Base-by-base conservation (phyloP, 1,140 invertebrate genomes). In the Latrodectus geometricus region DNA sequence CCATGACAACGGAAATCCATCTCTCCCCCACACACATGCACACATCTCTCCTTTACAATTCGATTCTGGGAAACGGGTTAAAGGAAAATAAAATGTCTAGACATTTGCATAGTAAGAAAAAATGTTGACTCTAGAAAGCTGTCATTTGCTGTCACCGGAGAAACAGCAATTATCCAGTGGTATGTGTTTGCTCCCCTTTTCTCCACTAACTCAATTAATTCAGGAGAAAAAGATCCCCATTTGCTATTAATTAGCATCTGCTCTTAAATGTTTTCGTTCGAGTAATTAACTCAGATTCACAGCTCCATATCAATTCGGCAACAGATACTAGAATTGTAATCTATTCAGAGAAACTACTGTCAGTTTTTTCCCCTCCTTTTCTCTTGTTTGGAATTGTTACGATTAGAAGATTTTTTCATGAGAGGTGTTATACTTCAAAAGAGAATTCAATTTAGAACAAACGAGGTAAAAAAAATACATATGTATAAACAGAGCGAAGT, bases 181-280 rank as follows among this genome's bases (percentile, higher is more conserved):
- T 78, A 86, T 86, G 83, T 50, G 70, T 77, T 77, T 78, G 35
- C 35, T 49, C 66, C 70, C 54, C 75, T 69, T 78, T 77, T 12
- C 65, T 17, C 54, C 66, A 23, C 52, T 86, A 86, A 86, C 52
- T 86, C 49, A 78, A 86, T 86, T 86, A 86, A 77, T 65, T 69
- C 66, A 9, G 78, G 78, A 66, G 70, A 86, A 65, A 78, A 77
- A 77, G 83, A 14, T 17, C 54, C 23, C 75, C 68, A 65, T 70
- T 52, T 76, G 72, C 82, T 86, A 86, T 86, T 86, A 86, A 86
- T 86, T 86, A 86, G 56, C 83, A 86, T 86, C 50, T 86, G 83
- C 83, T 86, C 75, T 86, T 78, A 78, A 77, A 78, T 86, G 83
- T 86, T 86, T 86, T 86, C 83, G 15, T 86, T 77, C 74, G 83